phyloP scores from a whole-genome alignment of 2,797 vertebrate genomes.

The Spinibarbus caldwelli region DNA sequence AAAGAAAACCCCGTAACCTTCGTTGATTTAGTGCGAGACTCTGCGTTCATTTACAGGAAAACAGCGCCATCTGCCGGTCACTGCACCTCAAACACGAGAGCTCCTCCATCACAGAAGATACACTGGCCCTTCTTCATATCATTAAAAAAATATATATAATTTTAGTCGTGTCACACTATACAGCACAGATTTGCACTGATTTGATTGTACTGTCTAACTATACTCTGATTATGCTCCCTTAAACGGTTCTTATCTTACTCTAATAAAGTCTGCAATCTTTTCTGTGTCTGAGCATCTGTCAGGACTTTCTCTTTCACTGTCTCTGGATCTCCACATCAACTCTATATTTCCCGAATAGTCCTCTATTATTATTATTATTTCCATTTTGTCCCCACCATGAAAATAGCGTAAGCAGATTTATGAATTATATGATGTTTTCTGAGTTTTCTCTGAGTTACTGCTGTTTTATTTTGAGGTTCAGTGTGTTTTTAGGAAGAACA shows the following conservation, averaged over 20 bases:
- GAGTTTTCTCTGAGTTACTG: too few species aligned
- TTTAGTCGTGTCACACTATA: neutral
- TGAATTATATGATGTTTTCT: neutral
- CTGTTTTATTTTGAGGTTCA: too few species aligned
- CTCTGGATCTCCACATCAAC: neutral
- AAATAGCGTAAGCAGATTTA: neutral
- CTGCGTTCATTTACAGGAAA: neutral
- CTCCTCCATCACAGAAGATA: neutral
- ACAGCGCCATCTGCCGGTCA: conserved; percentile 1
- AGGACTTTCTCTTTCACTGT: too few species aligned
- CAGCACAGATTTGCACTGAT: too few species aligned
- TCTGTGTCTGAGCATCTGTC: neutral
- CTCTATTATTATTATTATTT: neutral
- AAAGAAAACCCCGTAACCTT: neutral
- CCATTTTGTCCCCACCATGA: neutral
- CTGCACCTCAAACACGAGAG: too few species aligned
- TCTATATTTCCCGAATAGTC: neutral
- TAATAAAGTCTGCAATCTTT: neutral
- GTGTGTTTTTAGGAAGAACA: too few species aligned
- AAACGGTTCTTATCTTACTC: neutral
- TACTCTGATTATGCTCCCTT: neutral
- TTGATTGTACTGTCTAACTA: too few species aligned
- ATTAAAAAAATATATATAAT: neutral
- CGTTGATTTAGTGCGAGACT: neutral
- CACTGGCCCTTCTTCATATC: neutral